Percentiles rank a stretch among this genome's conserved stretches.
phyloP scores from a whole-genome alignment of 2,888 invertebrate species.

The Dryocosmus kuriphilus region DNA sequence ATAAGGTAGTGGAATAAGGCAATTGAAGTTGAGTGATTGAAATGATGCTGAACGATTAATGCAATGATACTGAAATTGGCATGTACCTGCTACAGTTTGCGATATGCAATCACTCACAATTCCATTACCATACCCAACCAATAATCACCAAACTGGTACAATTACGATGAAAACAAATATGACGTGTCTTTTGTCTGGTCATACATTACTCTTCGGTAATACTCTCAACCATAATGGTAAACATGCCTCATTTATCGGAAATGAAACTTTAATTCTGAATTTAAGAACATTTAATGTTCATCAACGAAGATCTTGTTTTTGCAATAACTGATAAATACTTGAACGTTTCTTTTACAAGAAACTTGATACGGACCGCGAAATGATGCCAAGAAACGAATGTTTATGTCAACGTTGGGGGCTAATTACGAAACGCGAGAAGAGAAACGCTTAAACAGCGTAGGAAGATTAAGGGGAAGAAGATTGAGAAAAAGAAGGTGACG shows the following conservation, averaged over 20 bases:
- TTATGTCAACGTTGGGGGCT: slow-evolving; percentile 31
- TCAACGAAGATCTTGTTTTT: not conserved
- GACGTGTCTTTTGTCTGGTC: not conserved
- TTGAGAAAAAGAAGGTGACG: slow-evolving; percentile 33
- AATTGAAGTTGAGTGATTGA: slow-evolving; percentile 37
- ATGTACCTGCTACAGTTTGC: slow-evolving; percentile 27
- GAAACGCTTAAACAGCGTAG: slow-evolving; percentile 13
- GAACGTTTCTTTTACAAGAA: slow-evolving; percentile 22
- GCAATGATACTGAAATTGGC: slow-evolving; percentile 32
- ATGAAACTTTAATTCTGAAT: slow-evolving; percentile 19
- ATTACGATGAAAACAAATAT: slow-evolving; percentile 25
- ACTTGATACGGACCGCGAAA: slow-evolving; percentile 15
- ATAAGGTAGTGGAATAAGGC: slow-evolving; percentile 38
- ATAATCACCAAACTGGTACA: slow-evolving; percentile 32
- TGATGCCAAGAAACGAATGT: slow-evolving; percentile 20
- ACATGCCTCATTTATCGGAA: slow-evolving; percentile 8
- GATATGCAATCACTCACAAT: slow-evolving; percentile 27
- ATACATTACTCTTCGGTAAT: not conserved
- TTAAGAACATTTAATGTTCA: not conserved
- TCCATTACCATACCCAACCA: slow-evolving; percentile 25
- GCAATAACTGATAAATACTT: slow-evolving; percentile 15
- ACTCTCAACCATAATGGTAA: slow-evolving; percentile 5
- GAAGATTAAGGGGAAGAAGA: slow-evolving; percentile 8
- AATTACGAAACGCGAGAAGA: slow-evolving; percentile 31
- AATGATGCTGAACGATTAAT: slow-evolving; percentile 29